Percentiles rank a stretch among this genome's conserved stretches.
phyloP scores from a whole-genome alignment of 2,888 invertebrate species.

The Sericinus montela region DNA sequence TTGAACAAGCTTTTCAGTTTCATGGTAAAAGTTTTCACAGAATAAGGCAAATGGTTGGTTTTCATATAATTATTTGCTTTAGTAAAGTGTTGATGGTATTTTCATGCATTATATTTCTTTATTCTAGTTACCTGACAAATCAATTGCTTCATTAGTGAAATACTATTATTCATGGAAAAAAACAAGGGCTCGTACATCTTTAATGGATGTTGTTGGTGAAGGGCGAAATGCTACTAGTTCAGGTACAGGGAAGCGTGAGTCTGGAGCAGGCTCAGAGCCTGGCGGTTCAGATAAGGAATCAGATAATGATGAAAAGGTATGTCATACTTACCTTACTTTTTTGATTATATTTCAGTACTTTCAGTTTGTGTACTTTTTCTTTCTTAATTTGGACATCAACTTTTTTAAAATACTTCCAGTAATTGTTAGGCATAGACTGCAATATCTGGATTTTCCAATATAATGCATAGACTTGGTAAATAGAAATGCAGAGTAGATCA shows the following conservation, averaged over 20 bases:
- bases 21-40: constrained; percentile 99
- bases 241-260: constrained; percentile 82
- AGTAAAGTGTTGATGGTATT: not conserved
- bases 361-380: constrained; percentile 28
- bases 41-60: constrained; percentile 95
- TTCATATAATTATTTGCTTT: constrained; percentile 16
- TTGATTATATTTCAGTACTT: too few species aligned
- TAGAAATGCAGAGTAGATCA: constrained; percentile 67
- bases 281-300: constrained; percentile 92
- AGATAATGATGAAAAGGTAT: constrained; percentile 94
- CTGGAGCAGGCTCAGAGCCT: constrained; percentile 88
- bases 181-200: constrained; percentile 92
- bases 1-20: constrained; percentile 98
- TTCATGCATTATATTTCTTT: constrained; percentile 11
- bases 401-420: constrained; percentile 3
- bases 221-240: constrained; percentile 85
- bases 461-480: constrained; percentile 37
- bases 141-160: constrained; percentile 96
- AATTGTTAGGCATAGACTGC: constrained; percentile 21
- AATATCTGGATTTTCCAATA: constrained; percentile 76
- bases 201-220: constrained; percentile 93
- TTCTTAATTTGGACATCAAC: constrained; percentile 34
- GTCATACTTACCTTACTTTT: constrained; percentile 32
- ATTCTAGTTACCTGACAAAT: constrained; percentile 94
- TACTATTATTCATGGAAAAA: constrained; percentile 99